A percentile compares a stretch with the other conserved stretches of the same genome.
Evolutionary conservation across 2,888 invertebrate genomes (phyloP).

Genomic region (Elmis aenea): DNA sequence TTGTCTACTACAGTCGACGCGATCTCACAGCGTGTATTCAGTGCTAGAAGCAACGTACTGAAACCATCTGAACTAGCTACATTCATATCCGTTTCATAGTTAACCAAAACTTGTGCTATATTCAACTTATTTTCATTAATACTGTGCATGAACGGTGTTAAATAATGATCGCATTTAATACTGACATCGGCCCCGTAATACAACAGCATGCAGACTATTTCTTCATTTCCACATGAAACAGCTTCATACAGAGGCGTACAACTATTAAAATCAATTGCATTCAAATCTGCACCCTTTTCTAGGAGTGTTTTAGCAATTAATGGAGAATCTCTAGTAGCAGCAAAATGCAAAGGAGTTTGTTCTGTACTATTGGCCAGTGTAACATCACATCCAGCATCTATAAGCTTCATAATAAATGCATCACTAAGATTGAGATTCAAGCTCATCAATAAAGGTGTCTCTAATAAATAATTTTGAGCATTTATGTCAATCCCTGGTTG

Average conservation of each 20-base stretch:
- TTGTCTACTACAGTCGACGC: slow-evolving; percentile 27
- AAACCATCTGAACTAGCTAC: slow-evolving; percentile 18
- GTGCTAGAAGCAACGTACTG: slow-evolving; percentile 26
- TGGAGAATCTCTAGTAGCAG: slow-evolving; percentile 20
- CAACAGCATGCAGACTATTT: slow-evolving; percentile 32
- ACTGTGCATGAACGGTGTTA: slow-evolving; percentile 32
- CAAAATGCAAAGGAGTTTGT: slow-evolving; percentile 30
- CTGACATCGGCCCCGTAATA: slow-evolving; percentile 33
- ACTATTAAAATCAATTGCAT: slow-evolving; percentile 26
- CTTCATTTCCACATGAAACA: slow-evolving; percentile 19
- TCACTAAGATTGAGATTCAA: slow-evolving; percentile 17
- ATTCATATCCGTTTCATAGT: slow-evolving; percentile 30
- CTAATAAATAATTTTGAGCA: slow-evolving; percentile 27
- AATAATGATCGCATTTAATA: slow-evolving; percentile 10
- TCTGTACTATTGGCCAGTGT: slow-evolving; percentile 25
- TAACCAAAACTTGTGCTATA: slow-evolving; percentile 26
- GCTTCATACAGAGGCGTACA: slow-evolving; percentile 33
- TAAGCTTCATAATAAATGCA: slow-evolving; percentile 21
- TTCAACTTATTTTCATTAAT: slow-evolving; percentile 17
- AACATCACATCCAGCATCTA: slow-evolving; percentile 29
- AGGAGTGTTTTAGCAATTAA: slow-evolving; percentile 26
- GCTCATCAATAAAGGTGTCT: slow-evolving; percentile 23
- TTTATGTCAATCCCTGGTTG: slow-evolving; percentile 27
- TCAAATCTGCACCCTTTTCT: slow-evolving; percentile 29
- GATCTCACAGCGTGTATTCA: slow-evolving; percentile 22